Evolutionary conservation across 2,797 vertebrate genomes (phyloP).

Genomic region (Cynopterus sphinx): DNA sequence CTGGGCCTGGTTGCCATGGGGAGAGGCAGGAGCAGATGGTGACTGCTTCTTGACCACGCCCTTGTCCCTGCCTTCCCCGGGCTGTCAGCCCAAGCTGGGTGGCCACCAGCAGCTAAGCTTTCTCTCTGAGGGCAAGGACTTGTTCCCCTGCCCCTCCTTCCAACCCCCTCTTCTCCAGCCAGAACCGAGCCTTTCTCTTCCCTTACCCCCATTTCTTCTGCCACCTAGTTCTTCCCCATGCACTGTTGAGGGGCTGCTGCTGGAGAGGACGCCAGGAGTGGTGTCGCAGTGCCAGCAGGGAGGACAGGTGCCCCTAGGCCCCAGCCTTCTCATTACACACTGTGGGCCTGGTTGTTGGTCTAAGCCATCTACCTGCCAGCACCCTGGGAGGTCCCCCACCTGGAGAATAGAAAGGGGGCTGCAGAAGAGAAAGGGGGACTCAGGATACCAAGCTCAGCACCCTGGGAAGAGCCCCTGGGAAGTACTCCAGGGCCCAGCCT

Average conservation of each 20-base stretch:
- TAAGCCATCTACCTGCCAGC: not conserved
- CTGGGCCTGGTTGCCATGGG: slow-evolving; percentile 65
- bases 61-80: slow-evolving; percentile 15
- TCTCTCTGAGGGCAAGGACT: not conserved
- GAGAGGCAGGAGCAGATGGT: slow-evolving; percentile 70
- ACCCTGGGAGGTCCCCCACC: not conserved
- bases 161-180: not conserved
- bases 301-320: not conserved
- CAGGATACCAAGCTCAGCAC: not conserved
- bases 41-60: slow-evolving; percentile 64
- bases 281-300: not conserved
- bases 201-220: not conserved
- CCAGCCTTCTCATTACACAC: not conserved
- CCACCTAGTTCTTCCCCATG: not conserved
- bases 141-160: not conserved
- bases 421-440: not conserved
- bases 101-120: not conserved
- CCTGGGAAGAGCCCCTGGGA: not conserved
- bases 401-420: not conserved
- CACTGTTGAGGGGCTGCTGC: not conserved
- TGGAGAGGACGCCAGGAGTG: not conserved
- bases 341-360: too few species aligned
- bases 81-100: not conserved
- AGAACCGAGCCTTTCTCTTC: not conserved
- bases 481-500: not conserved